A percentile compares a stretch with the other conserved stretches of the same genome.
phyloP scores from a whole-genome alignment of 2,888 invertebrate genomes.

The Parapristionchus giblindavisi region DNA sequence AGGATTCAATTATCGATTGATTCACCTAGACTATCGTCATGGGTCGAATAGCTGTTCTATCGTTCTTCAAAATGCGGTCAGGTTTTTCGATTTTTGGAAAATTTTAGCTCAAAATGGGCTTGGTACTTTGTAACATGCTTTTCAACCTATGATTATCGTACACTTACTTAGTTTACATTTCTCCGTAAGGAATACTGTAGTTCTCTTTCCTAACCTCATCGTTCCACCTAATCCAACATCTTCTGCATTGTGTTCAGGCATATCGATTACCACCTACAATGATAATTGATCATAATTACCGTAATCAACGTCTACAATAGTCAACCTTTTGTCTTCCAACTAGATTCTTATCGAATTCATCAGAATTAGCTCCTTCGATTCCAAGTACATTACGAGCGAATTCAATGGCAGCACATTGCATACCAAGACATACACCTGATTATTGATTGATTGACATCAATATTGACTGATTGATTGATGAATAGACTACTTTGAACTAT shows the following conservation, averaged over 20 bases:
- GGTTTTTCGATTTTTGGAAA: no score
- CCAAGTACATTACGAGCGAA: slow-evolving; percentile 86
- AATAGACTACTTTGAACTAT: no score
- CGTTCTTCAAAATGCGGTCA: no score
- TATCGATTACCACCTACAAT: slow-evolving; percentile 81
- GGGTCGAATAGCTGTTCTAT: no score
- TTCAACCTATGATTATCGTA: no score
- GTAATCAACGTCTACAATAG: neutral
- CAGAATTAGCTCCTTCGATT: slow-evolving; percentile 83
- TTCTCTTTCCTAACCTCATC: slow-evolving; percentile 94
- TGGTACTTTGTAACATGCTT: no score
- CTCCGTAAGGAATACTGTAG: slow-evolving; percentile 80
- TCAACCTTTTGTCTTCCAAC: slow-evolving; percentile 48
- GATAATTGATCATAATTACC: neutral
- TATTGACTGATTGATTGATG: no score
- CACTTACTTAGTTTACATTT: slow-evolving; percentile 71
- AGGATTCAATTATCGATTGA: neutral
- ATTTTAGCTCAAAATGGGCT: no score
- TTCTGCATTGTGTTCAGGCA: slow-evolving; percentile 96
- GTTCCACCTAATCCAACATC: slow-evolving; percentile 86
- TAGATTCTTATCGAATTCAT: slow-evolving; percentile 80
- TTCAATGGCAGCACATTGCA: slow-evolving; percentile 96
- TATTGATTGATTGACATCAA: no score
- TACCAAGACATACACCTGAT: slow-evolving; percentile 86
- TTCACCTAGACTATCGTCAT: no score